Conservation (phyloP, 2,888 invertebrate species). For the Netelia fuscicornis region DNA sequence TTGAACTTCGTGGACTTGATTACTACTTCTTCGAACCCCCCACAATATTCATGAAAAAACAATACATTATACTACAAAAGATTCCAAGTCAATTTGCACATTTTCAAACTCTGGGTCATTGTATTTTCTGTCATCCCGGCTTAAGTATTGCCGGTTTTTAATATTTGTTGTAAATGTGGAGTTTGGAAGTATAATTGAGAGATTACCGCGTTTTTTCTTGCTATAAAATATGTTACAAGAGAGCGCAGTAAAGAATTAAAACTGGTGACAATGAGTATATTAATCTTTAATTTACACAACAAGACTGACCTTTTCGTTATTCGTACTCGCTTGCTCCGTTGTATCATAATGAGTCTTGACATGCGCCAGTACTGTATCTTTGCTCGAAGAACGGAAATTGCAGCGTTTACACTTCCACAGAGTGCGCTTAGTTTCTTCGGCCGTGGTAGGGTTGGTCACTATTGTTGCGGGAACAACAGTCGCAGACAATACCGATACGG, state of each 20-base stretch:
- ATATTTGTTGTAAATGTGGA: too few relatives aligned
- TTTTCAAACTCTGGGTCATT: background rate
- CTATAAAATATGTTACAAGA: too few relatives aligned
- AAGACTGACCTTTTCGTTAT: conserved; percentile 67
- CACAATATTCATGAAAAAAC: conserved; percentile 22
- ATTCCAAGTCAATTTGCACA: background rate
- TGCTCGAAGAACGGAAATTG: conserved; percentile 90
- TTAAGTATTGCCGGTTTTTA: background rate
- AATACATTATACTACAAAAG: conserved; percentile 9
- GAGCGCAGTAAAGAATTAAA: too few relatives aligned
- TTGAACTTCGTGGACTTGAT: too few relatives aligned
- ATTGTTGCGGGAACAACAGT: conserved; percentile 65
- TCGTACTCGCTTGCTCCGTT: conserved; percentile 75
- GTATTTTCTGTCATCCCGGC: background rate
- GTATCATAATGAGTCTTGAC: conserved; percentile 88
- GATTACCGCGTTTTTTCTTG: too few relatives aligned
- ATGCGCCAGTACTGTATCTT: conserved; percentile 88
- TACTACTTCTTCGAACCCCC: too few relatives aligned
- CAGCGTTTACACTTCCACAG: conserved; percentile 97
- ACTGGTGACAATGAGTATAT: too few relatives aligned
- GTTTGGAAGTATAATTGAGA: too few relatives aligned
- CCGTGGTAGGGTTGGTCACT: conserved; percentile 64
- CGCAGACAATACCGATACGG: conserved; percentile 61
- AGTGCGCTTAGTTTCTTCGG: conserved; percentile 89
- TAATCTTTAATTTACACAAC: background rate